Conservation (phyloP, 1,140 invertebrate genomes). For the Diachasma alloeum region DNA sequence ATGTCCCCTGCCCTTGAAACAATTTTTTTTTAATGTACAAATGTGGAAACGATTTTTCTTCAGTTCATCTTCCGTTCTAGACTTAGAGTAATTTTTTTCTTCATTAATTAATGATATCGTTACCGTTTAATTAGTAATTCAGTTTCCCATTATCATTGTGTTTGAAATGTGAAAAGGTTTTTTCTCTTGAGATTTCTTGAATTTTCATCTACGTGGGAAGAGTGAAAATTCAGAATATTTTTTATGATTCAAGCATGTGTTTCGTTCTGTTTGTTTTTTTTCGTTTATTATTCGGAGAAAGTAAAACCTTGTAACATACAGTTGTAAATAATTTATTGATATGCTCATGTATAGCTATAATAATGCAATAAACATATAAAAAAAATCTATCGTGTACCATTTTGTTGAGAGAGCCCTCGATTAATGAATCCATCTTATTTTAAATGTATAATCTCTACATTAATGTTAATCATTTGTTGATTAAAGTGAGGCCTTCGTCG, state of each 20-base stretch:
- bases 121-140: background rate
- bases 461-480: too few species aligned
- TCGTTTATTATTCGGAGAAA: slow-evolving; percentile 14
- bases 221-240: background rate
- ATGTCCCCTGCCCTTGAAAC: background rate
- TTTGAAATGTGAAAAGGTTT: background rate
- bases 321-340: slow-evolving; percentile 64
- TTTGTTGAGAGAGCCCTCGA: background rate
- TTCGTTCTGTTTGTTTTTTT: background rate
- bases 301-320: slow-evolving; percentile 46
- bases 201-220: background rate
- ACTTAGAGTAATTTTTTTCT: background rate
- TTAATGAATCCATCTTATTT: background rate
- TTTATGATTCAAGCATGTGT: background rate
- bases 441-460: too few species aligned
- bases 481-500: too few species aligned
- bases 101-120: background rate
- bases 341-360: slow-evolving; percentile 52
- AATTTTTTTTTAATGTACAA: background rate
- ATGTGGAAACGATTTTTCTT: too few species aligned
- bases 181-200: background rate
- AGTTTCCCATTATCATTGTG: background rate
- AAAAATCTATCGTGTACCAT: slow-evolving; percentile 36
- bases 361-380: slow-evolving; percentile 52
- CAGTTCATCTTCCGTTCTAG: too few species aligned